phyloP scores from a whole-genome alignment of 2,113 vertebrate genomes.

The Alligator sinensis region DNA sequence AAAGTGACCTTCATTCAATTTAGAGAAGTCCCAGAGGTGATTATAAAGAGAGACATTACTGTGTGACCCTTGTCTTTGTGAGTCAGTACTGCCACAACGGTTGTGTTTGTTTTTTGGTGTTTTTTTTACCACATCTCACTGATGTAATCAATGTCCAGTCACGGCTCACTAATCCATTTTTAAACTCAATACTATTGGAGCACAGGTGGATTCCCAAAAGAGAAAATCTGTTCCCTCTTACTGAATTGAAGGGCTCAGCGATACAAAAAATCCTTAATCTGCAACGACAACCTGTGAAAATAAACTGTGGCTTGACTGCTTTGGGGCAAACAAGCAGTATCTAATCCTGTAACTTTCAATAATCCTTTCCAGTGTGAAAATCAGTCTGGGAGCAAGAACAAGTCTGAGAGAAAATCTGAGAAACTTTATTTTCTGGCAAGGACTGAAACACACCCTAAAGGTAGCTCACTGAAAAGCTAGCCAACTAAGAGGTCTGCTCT shows the following conservation, averaged over 20 bases:
- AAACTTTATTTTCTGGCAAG: background rate
- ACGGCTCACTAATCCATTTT: background rate
- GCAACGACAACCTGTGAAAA: background rate
- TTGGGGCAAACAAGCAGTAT: background rate
- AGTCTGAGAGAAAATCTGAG: background rate
- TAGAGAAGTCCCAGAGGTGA: background rate
- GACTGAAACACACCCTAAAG: background rate
- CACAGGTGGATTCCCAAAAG: background rate
- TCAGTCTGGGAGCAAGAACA: background rate
- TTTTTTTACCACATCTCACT: fast-evolving
- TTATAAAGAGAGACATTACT: background rate
- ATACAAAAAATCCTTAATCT: background rate
- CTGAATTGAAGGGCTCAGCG: background rate
- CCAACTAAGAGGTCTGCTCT: background rate
- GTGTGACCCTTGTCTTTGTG: background rate
- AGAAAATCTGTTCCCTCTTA: background rate
- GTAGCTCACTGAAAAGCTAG: background rate
- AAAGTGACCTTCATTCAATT: background rate
- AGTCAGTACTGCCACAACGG: background rate
- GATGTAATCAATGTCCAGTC: background rate
- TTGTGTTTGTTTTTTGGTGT: background rate
- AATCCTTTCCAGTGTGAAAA: background rate
- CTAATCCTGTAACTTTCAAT: background rate
- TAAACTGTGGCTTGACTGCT: background rate
- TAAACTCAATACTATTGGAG: background rate